A percentile compares a stretch with the other conserved stretches of the same genome.
These are phyloP conservation scores for Heliconius ismenius DNA, from an alignment of 2,888 invertebrate species.

Conservation along the genomic window DNA sequence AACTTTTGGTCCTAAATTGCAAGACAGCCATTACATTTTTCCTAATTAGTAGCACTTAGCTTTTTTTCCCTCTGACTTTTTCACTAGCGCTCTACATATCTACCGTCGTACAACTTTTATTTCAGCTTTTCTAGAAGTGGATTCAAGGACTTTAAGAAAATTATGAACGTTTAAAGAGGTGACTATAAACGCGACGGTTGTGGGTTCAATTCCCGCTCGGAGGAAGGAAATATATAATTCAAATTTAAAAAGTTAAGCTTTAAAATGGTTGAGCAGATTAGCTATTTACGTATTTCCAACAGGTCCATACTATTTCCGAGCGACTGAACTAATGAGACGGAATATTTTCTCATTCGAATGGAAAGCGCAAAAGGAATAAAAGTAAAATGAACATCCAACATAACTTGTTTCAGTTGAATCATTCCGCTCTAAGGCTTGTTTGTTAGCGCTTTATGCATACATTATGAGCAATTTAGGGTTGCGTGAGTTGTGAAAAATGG, in stretches of 20 bases:
- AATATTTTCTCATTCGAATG: constrained; percentile 24
- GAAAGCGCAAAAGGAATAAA: constrained; percentile 8
- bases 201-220: too few species aligned
- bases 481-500: neutral
- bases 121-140: neutral
- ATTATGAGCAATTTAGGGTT: constrained; percentile 3
- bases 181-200: too few species aligned
- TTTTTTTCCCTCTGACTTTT: neutral
- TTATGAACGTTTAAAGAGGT: too few species aligned
- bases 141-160: neutral
- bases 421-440: neutral
- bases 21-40: constrained; percentile 16
- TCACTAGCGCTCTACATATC: neutral
- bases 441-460: constrained; percentile 12
- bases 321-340: constrained; percentile 26
- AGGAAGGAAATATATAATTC: too few species aligned
- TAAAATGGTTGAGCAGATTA: neutral
- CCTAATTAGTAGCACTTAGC: constrained; percentile 17
- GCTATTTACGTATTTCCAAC: neutral
- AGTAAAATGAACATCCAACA: constrained; percentile 15
- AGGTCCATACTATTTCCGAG: neutral
- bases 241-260: too few species aligned
- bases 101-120: neutral
- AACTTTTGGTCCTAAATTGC: constrained; percentile 1
- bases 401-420: neutral